phyloP scores from a whole-genome alignment of 2,888 invertebrate species.

The Diloba caeruleocephala region DNA sequence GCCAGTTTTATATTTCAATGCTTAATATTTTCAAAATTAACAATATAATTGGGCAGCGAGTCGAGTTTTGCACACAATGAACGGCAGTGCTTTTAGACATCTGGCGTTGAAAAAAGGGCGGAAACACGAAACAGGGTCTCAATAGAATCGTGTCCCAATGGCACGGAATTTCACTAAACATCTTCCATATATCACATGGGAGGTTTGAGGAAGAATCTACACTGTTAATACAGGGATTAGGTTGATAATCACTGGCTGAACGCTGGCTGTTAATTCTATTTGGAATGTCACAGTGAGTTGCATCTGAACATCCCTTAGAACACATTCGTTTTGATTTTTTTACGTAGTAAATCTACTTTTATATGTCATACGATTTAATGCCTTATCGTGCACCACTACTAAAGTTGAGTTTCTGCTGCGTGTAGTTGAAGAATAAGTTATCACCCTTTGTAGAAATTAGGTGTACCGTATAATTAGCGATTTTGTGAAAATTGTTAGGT shows the following conservation, averaged over 20 bases:
- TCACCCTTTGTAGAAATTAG: slow-evolving; percentile 80
- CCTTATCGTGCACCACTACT: slow-evolving; percentile 41
- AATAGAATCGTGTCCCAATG: slow-evolving; percentile 83
- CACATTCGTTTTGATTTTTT: slow-evolving; percentile 71
- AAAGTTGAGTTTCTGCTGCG: slow-evolving; percentile 54
- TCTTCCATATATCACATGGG: slow-evolving; percentile 35
- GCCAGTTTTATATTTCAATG: slow-evolving; percentile 84
- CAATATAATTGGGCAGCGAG: slow-evolving; percentile 88
- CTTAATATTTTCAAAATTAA: slow-evolving; percentile 88
- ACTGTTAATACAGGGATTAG: slow-evolving; percentile 27
- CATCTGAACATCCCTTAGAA: slow-evolving; percentile 88
- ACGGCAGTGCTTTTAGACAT: slow-evolving; percentile 77
- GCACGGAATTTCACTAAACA: slow-evolving; percentile 54
- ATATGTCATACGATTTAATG: slow-evolving; percentile 33
- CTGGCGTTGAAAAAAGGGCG: slow-evolving; percentile 87
- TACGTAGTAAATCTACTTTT: slow-evolving; percentile 52
- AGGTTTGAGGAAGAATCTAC: slow-evolving; percentile 43
- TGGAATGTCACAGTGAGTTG: slow-evolving; percentile 60
- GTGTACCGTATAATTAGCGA: slow-evolving; percentile 86
- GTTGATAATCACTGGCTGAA: slow-evolving; percentile 48
- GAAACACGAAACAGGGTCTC: slow-evolving; percentile 84
- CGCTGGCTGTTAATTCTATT: slow-evolving; percentile 52
- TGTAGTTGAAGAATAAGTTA: slow-evolving; percentile 61
- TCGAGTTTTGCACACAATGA: slow-evolving; percentile 74
- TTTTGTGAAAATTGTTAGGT: slow-evolving; percentile 86